Percentiles rank a stretch among this genome's conserved stretches.
Evolutionary conservation across 2,888 invertebrate species (phyloP).

Genomic region (Dugesia japonica): DNA sequence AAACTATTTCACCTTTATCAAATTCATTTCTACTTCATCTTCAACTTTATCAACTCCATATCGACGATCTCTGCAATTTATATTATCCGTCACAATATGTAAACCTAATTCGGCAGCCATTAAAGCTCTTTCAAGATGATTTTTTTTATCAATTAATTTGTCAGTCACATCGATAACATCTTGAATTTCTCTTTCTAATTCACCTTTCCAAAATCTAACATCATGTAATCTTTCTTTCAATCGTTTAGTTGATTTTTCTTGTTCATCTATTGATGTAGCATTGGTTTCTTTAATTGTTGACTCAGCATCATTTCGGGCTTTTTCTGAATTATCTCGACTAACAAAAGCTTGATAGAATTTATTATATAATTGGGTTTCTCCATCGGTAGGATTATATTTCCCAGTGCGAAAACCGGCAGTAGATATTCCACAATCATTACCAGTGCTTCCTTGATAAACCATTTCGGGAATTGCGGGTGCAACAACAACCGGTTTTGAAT

Average conservation of each 20-base stretch:
- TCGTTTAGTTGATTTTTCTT: slow-evolving; percentile 46
- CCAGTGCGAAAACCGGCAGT: slow-evolving; percentile 46
- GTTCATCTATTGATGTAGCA: slow-evolving; percentile 43
- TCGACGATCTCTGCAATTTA: slow-evolving; percentile 45
- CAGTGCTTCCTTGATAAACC: slow-evolving; percentile 8
- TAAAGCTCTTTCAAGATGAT: slow-evolving; percentile 44
- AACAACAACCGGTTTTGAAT: not conserved
- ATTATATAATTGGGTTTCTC: slow-evolving; percentile 47
- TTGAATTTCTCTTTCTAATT: slow-evolving; percentile 44
- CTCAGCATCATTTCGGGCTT: slow-evolving; percentile 43
- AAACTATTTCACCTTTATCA: slow-evolving; percentile 42
- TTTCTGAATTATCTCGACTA: slow-evolving; percentile 45
- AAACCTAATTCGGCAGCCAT: slow-evolving; percentile 46
- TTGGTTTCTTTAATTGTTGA: slow-evolving; percentile 43
- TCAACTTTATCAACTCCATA: slow-evolving; percentile 47
- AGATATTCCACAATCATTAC: slow-evolving; percentile 41
- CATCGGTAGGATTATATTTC: slow-evolving; percentile 47
- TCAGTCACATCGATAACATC: slow-evolving; percentile 47
- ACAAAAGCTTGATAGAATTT: slow-evolving; percentile 48
- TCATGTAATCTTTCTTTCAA: slow-evolving; percentile 45
- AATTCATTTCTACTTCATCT: slow-evolving; percentile 45
- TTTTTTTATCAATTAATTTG: slow-evolving; percentile 43
- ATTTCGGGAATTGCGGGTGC: too few relatives aligned
- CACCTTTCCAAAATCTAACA: slow-evolving; percentile 47
- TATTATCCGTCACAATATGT: slow-evolving; percentile 47